Base-by-base conservation (phyloP, 2,888 invertebrate genomes). In the Steromphala cineraria region DNA sequence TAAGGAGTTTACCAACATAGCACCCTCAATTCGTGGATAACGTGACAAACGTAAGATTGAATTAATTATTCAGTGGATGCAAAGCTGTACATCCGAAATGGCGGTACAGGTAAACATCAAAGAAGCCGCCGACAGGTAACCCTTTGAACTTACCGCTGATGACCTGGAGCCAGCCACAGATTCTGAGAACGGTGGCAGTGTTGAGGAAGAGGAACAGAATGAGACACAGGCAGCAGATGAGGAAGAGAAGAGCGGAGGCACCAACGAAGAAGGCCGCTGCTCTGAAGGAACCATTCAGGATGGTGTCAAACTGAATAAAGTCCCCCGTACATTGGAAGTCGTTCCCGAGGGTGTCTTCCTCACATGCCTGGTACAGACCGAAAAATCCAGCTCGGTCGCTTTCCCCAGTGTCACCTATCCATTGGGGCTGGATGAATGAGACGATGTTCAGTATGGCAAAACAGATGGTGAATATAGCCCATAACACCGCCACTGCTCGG, bases 381-480 rank as follows among this genome's bases (percentile, higher is more conserved):
- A 99, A 96, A 93, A 97, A 96, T 79, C 98, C 98, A 0, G 97
- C 97, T 91, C 96, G 96, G 88, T 97, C 96, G 85, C 97, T 96
- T 13, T 87, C 89, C 13, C 84, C 85, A 4, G 93, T 92, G 82
- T 93, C 93, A 0, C 94, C 94, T 53, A 94, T 92, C 94, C 94
- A 94, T 78, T 93, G 92, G 67, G 98, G 98, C 84, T 98, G 98
- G 81, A 99, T 96, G 94, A 99, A 98, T 4, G 98, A 97, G 52
- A 99, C 98, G 88, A 97, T 96, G 90, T 97, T 96, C 92, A 99
- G 98, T 92, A 99, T 98, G 86, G 98, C 97, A 94, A 98, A 98
- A 94, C 98, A 98, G 92, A 99, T 97, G 87, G 98, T 97, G 94
- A 99, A 98, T 92, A 99, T 97, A 84, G 97, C 98, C 99, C 99